phyloP scores from a whole-genome alignment of 2,888 invertebrate species.

The Eristalis intricaria region DNA sequence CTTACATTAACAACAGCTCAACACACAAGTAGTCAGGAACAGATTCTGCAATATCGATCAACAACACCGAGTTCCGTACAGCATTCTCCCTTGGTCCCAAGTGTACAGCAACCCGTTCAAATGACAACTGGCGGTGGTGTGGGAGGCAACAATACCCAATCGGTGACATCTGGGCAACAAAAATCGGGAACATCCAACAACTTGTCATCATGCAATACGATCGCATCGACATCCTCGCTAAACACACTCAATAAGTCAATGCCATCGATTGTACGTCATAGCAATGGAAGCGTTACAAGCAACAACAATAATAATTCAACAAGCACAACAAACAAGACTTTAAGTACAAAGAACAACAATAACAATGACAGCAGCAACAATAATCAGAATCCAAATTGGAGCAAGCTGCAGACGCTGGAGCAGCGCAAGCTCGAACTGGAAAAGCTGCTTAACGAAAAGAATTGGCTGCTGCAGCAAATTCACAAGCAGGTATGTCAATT shows the following conservation, averaged over 20 bases:
- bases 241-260: slow-evolving; percentile 42
- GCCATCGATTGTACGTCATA: slow-evolving; percentile 47
- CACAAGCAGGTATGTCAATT: slow-evolving; percentile 75
- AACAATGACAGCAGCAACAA: slow-evolving; percentile 72
- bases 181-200: slow-evolving; percentile 18
- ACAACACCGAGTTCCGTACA: slow-evolving; percentile 21
- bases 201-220: slow-evolving; percentile 43
- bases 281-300: slow-evolving; percentile 34
- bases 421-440: slow-evolving; percentile 79
- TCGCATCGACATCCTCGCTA: slow-evolving; percentile 28
- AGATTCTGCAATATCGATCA: slow-evolving; percentile 1
- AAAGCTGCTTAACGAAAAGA: slow-evolving; percentile 80
- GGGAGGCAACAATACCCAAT: slow-evolving; percentile 28
- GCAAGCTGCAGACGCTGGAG: slow-evolving; percentile 77
- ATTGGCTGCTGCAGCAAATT: slow-evolving; percentile 79
- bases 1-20: slow-evolving; percentile 22
- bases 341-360: slow-evolving; percentile 68
- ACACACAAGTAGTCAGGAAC: slow-evolving; percentile 6
- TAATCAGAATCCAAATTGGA: slow-evolving; percentile 53
- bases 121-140: slow-evolving; percentile 62
- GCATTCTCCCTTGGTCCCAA: background rate
- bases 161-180: slow-evolving; percentile 9
- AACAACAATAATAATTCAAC: slow-evolving; percentile 45
- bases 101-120: slow-evolving; percentile 24
- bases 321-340: slow-evolving; percentile 27